Evolutionary conservation across 2,888 invertebrate species (phyloP).

Genomic region (Campoletis raptor): DNA sequence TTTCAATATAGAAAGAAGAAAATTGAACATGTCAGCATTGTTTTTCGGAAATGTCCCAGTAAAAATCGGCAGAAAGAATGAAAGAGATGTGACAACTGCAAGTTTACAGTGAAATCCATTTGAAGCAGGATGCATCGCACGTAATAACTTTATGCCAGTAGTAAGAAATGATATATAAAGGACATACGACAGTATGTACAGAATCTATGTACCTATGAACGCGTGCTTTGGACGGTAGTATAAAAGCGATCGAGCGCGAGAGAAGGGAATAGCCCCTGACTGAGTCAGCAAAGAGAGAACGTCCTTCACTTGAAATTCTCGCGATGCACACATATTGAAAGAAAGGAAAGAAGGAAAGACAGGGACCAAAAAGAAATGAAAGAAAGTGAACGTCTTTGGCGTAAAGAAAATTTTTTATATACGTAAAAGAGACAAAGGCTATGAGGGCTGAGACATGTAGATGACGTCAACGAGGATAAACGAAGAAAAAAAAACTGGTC

Average conservation of each 20-base stretch:
- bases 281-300: conserved; percentile 59
- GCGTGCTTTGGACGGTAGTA: conserved; percentile 52
- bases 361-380: background rate
- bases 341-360: background rate
- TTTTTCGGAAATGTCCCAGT: background rate
- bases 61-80: background rate
- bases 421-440: conserved; percentile 10
- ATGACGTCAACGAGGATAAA: background rate
- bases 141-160: conserved; percentile 35
- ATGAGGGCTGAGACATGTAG: background rate
- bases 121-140: background rate
- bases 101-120: background rate
- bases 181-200: conserved; percentile 25
- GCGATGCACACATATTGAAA: conserved; percentile 47
- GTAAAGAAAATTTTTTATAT: background rate
- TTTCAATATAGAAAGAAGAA: background rate
- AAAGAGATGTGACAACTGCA: background rate
- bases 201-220: conserved; percentile 36
- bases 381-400: conserved; percentile 38
- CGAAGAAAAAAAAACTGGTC: background rate
- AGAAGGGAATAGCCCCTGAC: conserved; percentile 40
- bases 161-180: conserved; percentile 1
- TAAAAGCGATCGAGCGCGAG: conserved; percentile 50
- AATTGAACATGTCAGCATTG: background rate
- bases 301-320: conserved; percentile 44